Evolutionary conservation across 64 coral and sea anemone species (phyloP), one percentile per base, ranked within the genome.

Genomic region (Anthopleura sola): DNA sequence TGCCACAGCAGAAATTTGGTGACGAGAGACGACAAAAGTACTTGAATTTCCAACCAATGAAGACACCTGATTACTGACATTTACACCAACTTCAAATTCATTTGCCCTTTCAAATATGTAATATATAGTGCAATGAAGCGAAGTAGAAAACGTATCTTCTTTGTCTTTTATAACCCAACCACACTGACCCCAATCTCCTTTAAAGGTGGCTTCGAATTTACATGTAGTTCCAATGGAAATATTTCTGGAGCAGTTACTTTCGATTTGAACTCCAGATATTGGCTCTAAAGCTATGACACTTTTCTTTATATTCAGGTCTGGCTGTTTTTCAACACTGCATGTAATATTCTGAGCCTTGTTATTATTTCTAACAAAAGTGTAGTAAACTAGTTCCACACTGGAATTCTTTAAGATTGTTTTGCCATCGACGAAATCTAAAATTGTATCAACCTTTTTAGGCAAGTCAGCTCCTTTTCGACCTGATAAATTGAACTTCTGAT

Each of bases 401-500:
- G 66, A 32, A 32, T 71, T 71, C 66, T 71, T 71, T 8, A 14
- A 71, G 10, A 71, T 32, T 20, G 31, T 32, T 3, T 38, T 79
- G 4, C 39, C 76, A 79, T 79, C 76, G 13, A 15, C 37, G 47
- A 79, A 48, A 0, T 79, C 44, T 44, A 79, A 79, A n/a, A 48
- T 28, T n/a, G 44, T 44, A 18, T 79, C 76, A 7, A 79, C 38
- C 11, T 79, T 79, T 38, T 48, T 23, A 19, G 76, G 76, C 20
- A 48, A 0, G 36, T 90, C n/a, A 4, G 81, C 75, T 75, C 88
- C 88, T 46, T 48, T 90, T 37, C n/a, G 48, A 23, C 81, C 82
- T 0, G 20, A 75, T 26, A 90, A 9, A 49, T 82, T 82, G 5
- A 44, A 54, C 10, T 32, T 28, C 33, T 23, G 62, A 18, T 84